Conservation (phyloP, 2,113 vertebrate genomes). For the Bufo bufo region DNA sequence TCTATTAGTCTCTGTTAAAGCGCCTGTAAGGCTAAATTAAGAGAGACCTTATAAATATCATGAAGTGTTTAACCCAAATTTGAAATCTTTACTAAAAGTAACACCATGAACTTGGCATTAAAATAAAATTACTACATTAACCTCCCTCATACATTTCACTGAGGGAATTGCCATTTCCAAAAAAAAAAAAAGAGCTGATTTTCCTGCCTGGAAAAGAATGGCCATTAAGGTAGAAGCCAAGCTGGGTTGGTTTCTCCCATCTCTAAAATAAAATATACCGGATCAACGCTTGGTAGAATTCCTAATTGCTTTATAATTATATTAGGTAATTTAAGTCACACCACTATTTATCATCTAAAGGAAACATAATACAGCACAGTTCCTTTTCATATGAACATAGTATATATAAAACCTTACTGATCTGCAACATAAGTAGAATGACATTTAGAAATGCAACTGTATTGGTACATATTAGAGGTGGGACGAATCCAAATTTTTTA, state of each 20-base stretch:
- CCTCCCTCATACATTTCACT: neutral
- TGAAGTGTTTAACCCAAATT: neutral
- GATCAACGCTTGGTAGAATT: slow-evolving; percentile 6
- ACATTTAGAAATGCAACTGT: neutral
- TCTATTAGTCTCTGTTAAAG: slow-evolving; percentile 7
- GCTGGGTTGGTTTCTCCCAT: slow-evolving; percentile 15
- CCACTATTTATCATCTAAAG: slow-evolving; percentile 12
- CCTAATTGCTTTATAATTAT: slow-evolving; percentile 32
- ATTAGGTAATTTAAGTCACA: neutral
- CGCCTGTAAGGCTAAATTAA: neutral
- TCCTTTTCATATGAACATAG: neutral
- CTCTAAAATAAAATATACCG: slow-evolving; percentile 8
- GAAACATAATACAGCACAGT: neutral
- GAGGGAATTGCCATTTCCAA: neutral
- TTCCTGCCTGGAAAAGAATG: slow-evolving; percentile 20
- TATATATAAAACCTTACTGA: neutral
- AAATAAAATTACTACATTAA: slow-evolving; percentile 13
- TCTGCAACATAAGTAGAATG: neutral
- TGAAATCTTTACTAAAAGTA: neutral
- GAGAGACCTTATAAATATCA: slow-evolving; percentile 1
- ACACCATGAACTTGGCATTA: slow-evolving; percentile 3
- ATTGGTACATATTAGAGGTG: neutral
- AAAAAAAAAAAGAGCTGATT: neutral
- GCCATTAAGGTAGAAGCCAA: slow-evolving; percentile 24
- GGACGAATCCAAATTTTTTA: too few species aligned